phyloP scores from a whole-genome alignment of 2,113 vertebrate species.

The Antennarius striatus region DNA sequence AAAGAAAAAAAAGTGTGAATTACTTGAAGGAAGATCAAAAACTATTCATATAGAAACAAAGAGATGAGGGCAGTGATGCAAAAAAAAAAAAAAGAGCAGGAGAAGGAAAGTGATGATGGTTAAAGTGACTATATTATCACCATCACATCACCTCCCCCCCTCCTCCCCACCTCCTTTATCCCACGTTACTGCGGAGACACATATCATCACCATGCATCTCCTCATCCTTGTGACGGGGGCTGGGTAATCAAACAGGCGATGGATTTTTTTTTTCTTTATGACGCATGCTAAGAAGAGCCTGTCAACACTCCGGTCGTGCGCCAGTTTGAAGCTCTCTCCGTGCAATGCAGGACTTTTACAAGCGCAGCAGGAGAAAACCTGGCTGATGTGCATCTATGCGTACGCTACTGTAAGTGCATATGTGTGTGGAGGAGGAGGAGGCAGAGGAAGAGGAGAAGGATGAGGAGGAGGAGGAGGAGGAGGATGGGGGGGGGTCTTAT shows the following conservation, averaged over 20 bases:
- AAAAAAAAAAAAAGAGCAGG: slow-evolving; percentile 12
- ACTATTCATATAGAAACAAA: slow-evolving; percentile 15
- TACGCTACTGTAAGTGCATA: slow-evolving; percentile 17
- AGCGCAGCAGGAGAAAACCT: slow-evolving; percentile 41
- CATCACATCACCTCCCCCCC: slow-evolving; percentile 20
- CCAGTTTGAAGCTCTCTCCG: slow-evolving; percentile 46
- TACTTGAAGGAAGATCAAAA: slow-evolving; percentile 13
- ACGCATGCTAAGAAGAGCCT: slow-evolving; percentile 59
- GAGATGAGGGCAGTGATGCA: slow-evolving; percentile 4
- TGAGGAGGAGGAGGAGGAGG: slow-evolving; percentile 4
- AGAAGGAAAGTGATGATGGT: slow-evolving; percentile 39
- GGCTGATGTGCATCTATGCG: slow-evolving; percentile 18
- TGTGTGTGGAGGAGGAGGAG: background rate
- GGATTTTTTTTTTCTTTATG: slow-evolving; percentile 49
- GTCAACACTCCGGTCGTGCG: slow-evolving; percentile 40
- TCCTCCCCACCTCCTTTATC: too few species aligned
- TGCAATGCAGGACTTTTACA: slow-evolving; percentile 70
- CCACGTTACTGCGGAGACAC: slow-evolving; percentile 53
- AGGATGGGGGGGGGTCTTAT: background rate
- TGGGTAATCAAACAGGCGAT: slow-evolving; percentile 51
- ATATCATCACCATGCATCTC: slow-evolving; percentile 50
- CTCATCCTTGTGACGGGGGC: slow-evolving; percentile 37
- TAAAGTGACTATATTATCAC: slow-evolving; percentile 39
- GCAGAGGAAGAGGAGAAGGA: too few species aligned
- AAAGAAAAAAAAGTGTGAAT: slow-evolving; percentile 27